phyloP scores from a whole-genome alignment of 2,797 vertebrate species.

The Eulemur coronatus region DNA sequence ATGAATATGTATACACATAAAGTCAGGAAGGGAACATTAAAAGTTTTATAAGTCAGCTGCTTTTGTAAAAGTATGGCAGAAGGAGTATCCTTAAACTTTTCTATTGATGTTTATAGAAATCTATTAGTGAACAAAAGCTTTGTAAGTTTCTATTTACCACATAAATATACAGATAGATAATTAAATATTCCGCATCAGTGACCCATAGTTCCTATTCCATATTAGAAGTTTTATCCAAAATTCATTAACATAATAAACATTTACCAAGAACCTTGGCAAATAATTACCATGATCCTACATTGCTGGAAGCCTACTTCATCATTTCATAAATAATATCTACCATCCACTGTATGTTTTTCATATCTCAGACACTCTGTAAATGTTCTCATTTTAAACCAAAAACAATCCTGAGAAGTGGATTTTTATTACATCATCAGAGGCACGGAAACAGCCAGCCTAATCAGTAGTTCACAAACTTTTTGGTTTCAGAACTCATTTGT shows the following conservation, averaged over 20 bases:
- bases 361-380: background rate
- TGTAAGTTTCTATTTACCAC: background rate
- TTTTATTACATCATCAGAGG: background rate
- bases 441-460: background rate
- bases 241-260: background rate
- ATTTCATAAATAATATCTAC: slow-evolving; percentile 34
- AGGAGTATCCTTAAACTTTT: background rate
- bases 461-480: background rate
- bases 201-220: background rate
- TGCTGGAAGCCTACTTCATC: background rate
- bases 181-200: background rate
- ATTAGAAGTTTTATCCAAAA: background rate
- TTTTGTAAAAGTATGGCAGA: background rate
- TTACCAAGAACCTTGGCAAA: background rate
- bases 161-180: background rate
- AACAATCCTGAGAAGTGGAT: background rate
- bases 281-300: background rate
- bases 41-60: background rate
- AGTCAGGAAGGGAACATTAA: background rate
- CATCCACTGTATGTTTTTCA: background rate
- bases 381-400: slow-evolving; percentile 13
- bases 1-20: background rate
- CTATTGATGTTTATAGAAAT: background rate
- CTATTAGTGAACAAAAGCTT: background rate
- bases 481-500: background rate